Base-by-base conservation (phyloP, 35 echinoderm and acorn worm species). In the Strongylocentrotus purpuratus region DNA sequence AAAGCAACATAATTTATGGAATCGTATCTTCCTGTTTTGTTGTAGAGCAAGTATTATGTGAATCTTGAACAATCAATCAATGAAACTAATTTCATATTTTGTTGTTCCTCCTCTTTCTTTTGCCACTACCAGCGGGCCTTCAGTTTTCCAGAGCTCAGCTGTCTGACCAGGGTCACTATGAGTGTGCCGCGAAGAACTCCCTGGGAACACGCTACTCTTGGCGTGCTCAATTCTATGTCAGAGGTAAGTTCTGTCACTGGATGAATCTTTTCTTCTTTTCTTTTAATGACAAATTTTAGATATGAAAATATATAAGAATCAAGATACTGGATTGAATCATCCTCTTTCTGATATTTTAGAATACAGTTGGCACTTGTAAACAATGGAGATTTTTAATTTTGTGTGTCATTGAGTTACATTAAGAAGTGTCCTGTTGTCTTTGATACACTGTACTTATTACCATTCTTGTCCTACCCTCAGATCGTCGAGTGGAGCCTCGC, bases 191-290 rank as follows among this genome's bases (percentile, higher is more conserved):
- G 2, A 95, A 94, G 41, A 99, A 99, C 52, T 88, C 94, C 28
- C 96, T 96, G 7, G 97, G 98, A 46, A 97, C 96, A 7, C 50
- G 95, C 71, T 97, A 95, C 86, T 99, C 98, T 32, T 95, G 88
- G 13, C 33, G 94, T 46, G 94, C 87, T 7, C 96, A 52, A 58
- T 61, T 99, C 7, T 99, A 96, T 88, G 96, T 99, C n/a, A 97
- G 96, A 97, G 98, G 98, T 97, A 97, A 41, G 31, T 14, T 31
- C 33, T 12, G 87, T 33, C 33, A 88, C 32, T 0, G 33, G 14
- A n/a, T n/a, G n/a, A n/a, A n/a, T n/a, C n/a, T 88, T 0, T 88
- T 88, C 32, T 88, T 35, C n/a, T 55, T 55, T 10, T 14, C 14
- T 14, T 55, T 14, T n/a, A n/a, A n/a, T n/a, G n/a, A n/a, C n/a